phyloP scores from a whole-genome alignment of 2,113 vertebrate species.

The Campylomormyrus tamandua region DNA sequence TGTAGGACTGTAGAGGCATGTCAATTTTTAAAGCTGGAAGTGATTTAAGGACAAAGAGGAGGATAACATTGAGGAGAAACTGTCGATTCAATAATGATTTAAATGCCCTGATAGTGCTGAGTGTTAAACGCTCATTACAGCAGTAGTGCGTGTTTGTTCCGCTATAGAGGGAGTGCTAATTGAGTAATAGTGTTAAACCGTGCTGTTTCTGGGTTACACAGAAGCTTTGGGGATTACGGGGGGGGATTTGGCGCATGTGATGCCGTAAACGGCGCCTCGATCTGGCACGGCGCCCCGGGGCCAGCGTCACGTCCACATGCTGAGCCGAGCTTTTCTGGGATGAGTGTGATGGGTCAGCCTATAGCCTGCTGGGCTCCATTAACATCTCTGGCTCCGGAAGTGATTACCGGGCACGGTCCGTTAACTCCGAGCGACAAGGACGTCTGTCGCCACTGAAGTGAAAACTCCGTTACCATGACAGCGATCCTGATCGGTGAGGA shows the following conservation, averaged over 20 bases:
- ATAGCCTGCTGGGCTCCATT: slow-evolving; percentile 26
- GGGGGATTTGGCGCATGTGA: not conserved
- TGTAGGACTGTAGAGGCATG: not conserved
- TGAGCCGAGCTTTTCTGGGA: not conserved
- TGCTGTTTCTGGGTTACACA: not conserved
- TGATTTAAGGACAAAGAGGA: not conserved
- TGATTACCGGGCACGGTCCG: slow-evolving; percentile 40
- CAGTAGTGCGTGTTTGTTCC: not conserved
- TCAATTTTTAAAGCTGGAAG: not conserved
- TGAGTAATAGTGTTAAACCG: not conserved
- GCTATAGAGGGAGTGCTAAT: not conserved
- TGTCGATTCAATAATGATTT: not conserved
- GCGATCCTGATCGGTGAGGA: slow-evolving; percentile 30
- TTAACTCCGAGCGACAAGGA: slow-evolving; percentile 20
- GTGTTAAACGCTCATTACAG: not conserved
- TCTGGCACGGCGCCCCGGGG: not conserved
- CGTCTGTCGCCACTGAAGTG: not conserved
- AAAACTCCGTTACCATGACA: slow-evolving; percentile 18
- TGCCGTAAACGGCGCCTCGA: not conserved
- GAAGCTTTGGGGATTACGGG: not conserved
- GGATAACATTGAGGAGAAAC: not conserved
- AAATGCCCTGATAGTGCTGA: not conserved
- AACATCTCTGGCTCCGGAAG: slow-evolving; percentile 26
- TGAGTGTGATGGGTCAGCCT: not conserved
- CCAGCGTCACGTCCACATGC: not conserved